Percentiles rank a stretch among this genome's conserved stretches.
Conservation (phyloP, 37 sponge, comb jelly and placozoan species). For the Theonella swinhoei region DNA sequence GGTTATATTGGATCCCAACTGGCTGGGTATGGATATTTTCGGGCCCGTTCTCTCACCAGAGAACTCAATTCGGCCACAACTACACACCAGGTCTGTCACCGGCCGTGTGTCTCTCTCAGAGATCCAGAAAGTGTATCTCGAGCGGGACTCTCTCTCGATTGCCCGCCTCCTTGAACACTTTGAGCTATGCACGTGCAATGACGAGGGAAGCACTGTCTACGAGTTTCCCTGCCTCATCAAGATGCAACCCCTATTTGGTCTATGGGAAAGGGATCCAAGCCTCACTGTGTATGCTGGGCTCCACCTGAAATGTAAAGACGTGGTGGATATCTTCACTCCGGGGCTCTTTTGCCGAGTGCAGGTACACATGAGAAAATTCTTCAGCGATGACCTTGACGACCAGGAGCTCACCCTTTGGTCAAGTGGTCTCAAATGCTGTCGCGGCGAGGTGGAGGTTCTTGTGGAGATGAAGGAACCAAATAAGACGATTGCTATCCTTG, state of each 20-base stretch:
- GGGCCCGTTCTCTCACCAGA: constrained; percentile 83
- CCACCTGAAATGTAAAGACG: constrained; percentile 31
- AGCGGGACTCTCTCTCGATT: constrained; percentile 69
- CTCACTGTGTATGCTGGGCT: constrained; percentile 78
- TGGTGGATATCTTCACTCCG: constrained; percentile 71
- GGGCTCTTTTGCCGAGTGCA: constrained; percentile 74
- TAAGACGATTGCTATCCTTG: constrained; percentile 65
- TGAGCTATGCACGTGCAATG: constrained; percentile 73
- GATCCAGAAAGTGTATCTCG: constrained; percentile 64
- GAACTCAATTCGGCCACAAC: constrained; percentile 53
- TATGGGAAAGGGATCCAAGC: constrained; percentile 78
- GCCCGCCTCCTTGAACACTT: constrained; percentile 83
- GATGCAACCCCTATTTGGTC: constrained; percentile 76
- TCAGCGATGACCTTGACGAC: constrained; percentile 80
- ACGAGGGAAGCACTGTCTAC: constrained; percentile 24
- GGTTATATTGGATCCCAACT: constrained; percentile 79
- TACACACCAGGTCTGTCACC: constrained; percentile 62
- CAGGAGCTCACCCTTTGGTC: constrained; percentile 87
- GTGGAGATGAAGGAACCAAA: constrained; percentile 38
- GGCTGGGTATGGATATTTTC: constrained; percentile 77
- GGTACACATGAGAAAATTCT: constrained; percentile 46
- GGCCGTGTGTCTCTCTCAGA: constrained; percentile 65
- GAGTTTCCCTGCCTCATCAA: constrained; percentile 85
- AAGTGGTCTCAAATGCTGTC: constrained; percentile 84
- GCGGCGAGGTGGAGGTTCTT: constrained; percentile 79